Conservation (phyloP, 2,888 invertebrate species). For the Fissipunctia ypsillon region DNA sequence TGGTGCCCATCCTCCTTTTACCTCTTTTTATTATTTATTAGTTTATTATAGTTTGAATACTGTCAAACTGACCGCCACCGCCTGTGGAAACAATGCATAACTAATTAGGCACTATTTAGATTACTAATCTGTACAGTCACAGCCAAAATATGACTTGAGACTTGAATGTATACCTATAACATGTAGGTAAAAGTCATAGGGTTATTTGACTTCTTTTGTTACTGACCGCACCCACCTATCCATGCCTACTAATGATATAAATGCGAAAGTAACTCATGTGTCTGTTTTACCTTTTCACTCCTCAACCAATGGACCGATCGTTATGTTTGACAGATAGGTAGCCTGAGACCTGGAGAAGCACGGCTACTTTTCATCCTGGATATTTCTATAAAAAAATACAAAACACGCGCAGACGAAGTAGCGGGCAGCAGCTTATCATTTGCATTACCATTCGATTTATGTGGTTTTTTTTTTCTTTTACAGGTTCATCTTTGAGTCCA, state of each 20-base stretch:
- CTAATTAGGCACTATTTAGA: too few species aligned
- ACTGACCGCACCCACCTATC: background rate
- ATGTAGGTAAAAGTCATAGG: background rate
- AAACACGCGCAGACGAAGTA: background rate
- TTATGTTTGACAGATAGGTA: too few species aligned
- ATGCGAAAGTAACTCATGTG: background rate
- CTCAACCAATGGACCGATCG: background rate
- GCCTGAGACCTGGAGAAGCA: too few species aligned
- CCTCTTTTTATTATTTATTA: too few species aligned
- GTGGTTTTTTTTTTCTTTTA: constrained; percentile 63
- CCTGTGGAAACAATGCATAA: background rate
- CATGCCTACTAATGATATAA: background rate
- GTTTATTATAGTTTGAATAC: too few species aligned
- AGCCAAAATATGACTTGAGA: background rate
- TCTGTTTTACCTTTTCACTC: background rate
- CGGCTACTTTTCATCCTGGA: background rate
- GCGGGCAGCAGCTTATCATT: background rate
- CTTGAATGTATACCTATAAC: too few species aligned
- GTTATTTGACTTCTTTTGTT: background rate
- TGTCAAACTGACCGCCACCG: too few species aligned
- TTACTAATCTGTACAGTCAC: background rate
- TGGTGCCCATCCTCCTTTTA: too few species aligned
- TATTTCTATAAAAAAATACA: background rate
- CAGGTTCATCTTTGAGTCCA: constrained; percentile 85
- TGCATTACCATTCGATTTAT: background rate